Evolutionary conservation across 2,888 invertebrate species (phyloP), one percentile per base, ranked within the genome.

Genomic region (Ornithoptera priamus): DNA sequence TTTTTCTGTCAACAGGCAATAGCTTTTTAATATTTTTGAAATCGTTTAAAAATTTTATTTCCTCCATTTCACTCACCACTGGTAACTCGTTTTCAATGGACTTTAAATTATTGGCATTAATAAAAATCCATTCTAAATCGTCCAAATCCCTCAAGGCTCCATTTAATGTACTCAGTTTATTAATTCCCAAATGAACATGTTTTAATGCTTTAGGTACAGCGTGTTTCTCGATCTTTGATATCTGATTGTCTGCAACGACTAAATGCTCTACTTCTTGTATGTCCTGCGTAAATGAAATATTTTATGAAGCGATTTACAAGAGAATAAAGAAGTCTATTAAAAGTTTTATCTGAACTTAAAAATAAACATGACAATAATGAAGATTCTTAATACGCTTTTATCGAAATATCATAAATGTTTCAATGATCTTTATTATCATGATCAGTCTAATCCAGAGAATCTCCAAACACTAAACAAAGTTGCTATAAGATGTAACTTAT

Each of bases 1-100:
- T 15, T 0, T 15, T 15, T 46, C 12, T 15, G 46, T 15, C 15
- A 4, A 46, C 46, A 15, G 12, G 12, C 46, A 46, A 15, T 12
- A 3, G 15, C 15, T 12, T 46, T 46, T 15, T 12, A 46, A 46
- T 46, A 53, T 53, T n/a, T 53, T n/a, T 53, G 4, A n/a, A 53
- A 5, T n/a, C 18, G n/a, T 53, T 53, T 46, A 46, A 46, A 20
- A 56, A 20, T 8, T 5, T 30, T 10, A 22, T n/a, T 7, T 15
- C 22, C 12, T 60, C 3, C 12, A 46, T 10, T 46, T 58, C 42
- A 76, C 94, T 94, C 81, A 94, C 94, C 73, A 94, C 91, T 2
- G 97, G 97, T 72, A 97, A 84, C 85, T 97, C 95, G 62, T 95
- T 94, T 63, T 97, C 97, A 76, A 97, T 90, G 42, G 95, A 93